These are phyloP conservation scores for Kryphioiulus occultus DNA, from an alignment of 2,888 invertebrate genomes.

Conservation along the genomic window DNA sequence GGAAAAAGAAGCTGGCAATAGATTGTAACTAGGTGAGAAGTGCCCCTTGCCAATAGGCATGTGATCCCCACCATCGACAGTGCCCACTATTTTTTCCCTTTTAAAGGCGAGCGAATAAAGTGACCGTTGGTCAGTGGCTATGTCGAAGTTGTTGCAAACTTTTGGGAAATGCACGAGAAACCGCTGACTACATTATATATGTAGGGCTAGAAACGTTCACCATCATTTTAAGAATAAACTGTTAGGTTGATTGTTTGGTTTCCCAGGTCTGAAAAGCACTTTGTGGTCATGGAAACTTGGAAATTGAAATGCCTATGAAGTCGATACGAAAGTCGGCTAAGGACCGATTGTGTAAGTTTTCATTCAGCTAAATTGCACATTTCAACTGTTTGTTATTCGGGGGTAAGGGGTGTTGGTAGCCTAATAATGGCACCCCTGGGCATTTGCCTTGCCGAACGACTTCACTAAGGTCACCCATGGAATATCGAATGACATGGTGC, in stretches of 20 bases:
- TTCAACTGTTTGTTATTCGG: not conserved
- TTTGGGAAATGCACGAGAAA: not conserved
- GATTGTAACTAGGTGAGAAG: conserved; percentile 32
- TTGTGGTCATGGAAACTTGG: not conserved
- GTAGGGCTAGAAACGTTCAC: too few relatives aligned
- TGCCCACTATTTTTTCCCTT: not conserved
- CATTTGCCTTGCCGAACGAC: not conserved
- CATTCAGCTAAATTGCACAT: not conserved
- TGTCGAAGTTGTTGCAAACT: not conserved
- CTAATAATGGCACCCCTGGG: not conserved
- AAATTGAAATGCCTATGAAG: not conserved
- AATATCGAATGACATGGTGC: not conserved
- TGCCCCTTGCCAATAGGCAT: conserved; percentile 10
- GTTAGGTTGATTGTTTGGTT: not conserved
- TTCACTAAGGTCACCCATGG: not conserved
- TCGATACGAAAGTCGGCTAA: not conserved
- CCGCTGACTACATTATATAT: too few relatives aligned
- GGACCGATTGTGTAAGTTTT: not conserved
- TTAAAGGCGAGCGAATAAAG: not conserved
- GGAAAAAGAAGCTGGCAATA: conserved; percentile 19
- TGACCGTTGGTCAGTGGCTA: not conserved
- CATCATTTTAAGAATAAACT: not conserved
- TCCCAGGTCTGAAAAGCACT: not conserved
- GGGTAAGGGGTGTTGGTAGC: not conserved
- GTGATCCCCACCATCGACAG: not conserved